phyloP scores from a whole-genome alignment of 2,888 invertebrate genomes.

The Liposcelis brunnea region DNA sequence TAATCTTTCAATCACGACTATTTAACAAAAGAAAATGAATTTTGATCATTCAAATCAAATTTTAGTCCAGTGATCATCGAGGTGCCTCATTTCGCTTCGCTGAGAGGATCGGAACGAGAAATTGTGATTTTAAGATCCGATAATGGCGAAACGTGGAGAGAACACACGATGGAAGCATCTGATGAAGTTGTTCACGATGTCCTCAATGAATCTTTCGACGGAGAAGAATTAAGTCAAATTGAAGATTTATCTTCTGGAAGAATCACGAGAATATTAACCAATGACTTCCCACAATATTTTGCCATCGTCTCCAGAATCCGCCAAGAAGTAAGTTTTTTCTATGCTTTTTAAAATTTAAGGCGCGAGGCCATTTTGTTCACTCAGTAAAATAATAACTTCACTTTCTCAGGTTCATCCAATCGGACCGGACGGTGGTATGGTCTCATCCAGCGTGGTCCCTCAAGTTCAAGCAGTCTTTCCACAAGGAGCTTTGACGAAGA shows the following conservation, averaged over 20 bases:
- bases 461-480: constrained; percentile 82
- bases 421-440: constrained; percentile 93
- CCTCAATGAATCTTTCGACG: constrained; percentile 80
- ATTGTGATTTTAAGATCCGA: constrained; percentile 91
- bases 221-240: constrained; percentile 57
- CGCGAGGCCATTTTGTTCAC: no score
- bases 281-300: constrained; percentile 96
- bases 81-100: constrained; percentile 93
- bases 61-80: constrained; percentile 80
- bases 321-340: constrained; percentile 55
- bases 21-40: no score
- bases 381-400: not conserved
- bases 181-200: constrained; percentile 84
- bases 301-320: constrained; percentile 87
- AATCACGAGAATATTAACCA: constrained; percentile 85
- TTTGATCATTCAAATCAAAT: no score
- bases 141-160: constrained; percentile 97
- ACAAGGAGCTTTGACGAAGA: constrained; percentile 91
- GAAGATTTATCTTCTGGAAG: constrained; percentile 77
- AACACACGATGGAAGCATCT: constrained; percentile 71
- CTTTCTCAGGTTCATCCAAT: constrained; percentile 54
- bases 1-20: constrained; percentile 15
- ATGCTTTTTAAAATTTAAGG: not conserved
- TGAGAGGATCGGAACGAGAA: constrained; percentile 86
- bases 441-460: constrained; percentile 85